Evolutionary conservation across 2,797 vertebrate species (phyloP).

Genomic region (Paguma larvata): DNA sequence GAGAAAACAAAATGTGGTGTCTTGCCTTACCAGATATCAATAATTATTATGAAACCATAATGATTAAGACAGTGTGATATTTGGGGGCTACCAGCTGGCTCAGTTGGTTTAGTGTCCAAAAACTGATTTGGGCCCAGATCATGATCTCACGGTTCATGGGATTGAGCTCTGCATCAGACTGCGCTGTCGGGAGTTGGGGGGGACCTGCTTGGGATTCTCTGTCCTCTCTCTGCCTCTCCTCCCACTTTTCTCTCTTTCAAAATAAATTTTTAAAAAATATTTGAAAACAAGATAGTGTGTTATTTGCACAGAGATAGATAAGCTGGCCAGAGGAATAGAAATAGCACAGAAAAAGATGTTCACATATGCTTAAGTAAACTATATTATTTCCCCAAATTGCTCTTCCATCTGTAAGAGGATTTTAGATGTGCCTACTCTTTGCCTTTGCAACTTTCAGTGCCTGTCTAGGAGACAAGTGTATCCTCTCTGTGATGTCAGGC

Average conservation of each 20-base stretch:
- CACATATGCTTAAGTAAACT: not conserved
- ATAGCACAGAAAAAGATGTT: not conserved
- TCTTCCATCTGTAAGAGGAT: not conserved
- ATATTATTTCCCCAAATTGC: not conserved
- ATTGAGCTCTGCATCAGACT: too few species aligned
- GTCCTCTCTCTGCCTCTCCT: too few species aligned
- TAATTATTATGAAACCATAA: constrained; percentile 1
- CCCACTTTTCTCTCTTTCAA: too few species aligned
- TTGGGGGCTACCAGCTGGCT: too few species aligned
- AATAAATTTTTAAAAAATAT: too few species aligned
- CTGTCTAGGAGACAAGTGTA: not conserved
- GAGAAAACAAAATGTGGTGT: not conserved
- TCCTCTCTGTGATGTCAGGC: not conserved
- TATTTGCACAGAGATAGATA: not conserved
- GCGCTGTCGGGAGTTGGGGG: too few species aligned
- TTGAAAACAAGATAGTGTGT: too few species aligned
- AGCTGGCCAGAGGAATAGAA: not conserved
- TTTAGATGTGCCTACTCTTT: not conserved
- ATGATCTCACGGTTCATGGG: too few species aligned
- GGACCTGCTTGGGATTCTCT: too few species aligned
- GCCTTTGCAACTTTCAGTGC: not conserved
- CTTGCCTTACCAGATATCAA: not conserved
- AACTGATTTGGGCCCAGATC: too few species aligned
- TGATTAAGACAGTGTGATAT: not conserved
- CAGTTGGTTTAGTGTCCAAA: too few species aligned